Base-by-base conservation (phyloP, 2,113 vertebrate species). In the Rissa tridactyla region DNA sequence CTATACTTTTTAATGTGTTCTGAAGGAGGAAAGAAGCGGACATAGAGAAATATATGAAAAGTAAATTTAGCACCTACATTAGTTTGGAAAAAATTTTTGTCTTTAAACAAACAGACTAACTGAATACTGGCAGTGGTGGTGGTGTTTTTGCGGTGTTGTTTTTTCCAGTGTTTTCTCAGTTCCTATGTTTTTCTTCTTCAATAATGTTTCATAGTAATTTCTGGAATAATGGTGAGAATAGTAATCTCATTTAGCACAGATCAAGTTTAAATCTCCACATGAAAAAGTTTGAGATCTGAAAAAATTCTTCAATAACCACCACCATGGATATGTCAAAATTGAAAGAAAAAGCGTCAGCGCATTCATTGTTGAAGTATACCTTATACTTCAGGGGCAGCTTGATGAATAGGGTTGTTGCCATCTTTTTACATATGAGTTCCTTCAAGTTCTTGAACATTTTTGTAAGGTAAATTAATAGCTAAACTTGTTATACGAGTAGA, bases 1-100 rank as follows among this genome's bases (percentile, higher is more conserved):
- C 12, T 38, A 2, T n/a, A 32, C 8, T 12, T 18, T 40, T 1
- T 34, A 22, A 13, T 13, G 7, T 0, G 3, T 49, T 72, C 34
- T 64, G 30, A 75, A 57, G 18, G 9, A 62, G 4, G 34, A 81
- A 75, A 32, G 15, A 54, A 54, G 38, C 1, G 1, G 8, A 60
- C 3, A 83, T 7, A 25, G 2, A 20, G 4, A 71, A 64, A 4
- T 42, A 6, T 21, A 52, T 32, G 13, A 62, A 76, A 76, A 57
- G 1, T 6, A 61, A 83, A 60, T 40, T 13, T 32, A n/a, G 4
- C 32, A 55, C 1, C 3, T 49, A 11, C 1, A 13, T 10, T 54
- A 51, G 15, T 64, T 55, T 36, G 18, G 27, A 42, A 3, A 65
- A 73, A 15, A 4, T 9, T 40, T 75, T 86, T 30, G 3, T 30